phyloP scores from a whole-genome alignment of 2,888 invertebrate genomes.

The Alcis repandata region DNA sequence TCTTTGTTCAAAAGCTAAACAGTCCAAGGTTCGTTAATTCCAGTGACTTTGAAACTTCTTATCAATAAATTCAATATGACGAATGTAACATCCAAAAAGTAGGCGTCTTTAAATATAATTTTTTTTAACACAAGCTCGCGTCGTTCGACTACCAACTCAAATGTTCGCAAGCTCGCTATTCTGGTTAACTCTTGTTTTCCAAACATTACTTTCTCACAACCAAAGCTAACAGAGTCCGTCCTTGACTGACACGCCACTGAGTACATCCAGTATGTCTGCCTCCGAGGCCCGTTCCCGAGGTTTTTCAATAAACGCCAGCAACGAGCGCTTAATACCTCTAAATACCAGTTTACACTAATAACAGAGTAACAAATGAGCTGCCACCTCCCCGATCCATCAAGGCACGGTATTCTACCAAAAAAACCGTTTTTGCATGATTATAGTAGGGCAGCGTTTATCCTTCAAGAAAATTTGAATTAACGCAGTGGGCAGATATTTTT shows the following conservation, averaged over 20 bases:
- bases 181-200: too few relatives aligned
- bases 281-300: background rate
- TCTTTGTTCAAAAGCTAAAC: conserved; percentile 26
- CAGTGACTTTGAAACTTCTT: conserved; percentile 28
- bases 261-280: background rate
- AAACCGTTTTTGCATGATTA: conserved; percentile 34
- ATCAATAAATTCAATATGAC: conserved; percentile 22
- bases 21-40: conserved; percentile 27
- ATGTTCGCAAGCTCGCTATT: too few relatives aligned
- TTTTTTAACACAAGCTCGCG: too few relatives aligned
- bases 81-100: conserved; percentile 22
- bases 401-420: conserved; percentile 30
- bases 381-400: conserved; percentile 37
- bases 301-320: conserved; percentile 17
- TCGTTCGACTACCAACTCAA: too few relatives aligned
- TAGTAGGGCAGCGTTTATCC: conserved; percentile 23
- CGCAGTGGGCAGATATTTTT: background rate
- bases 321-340: conserved; percentile 14
- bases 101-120: too few relatives aligned
- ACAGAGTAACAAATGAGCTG: conserved; percentile 39
- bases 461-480: conserved; percentile 10
- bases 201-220: too few relatives aligned
- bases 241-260: too few relatives aligned
- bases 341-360: conserved; percentile 34
- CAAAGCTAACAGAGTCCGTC: too few relatives aligned